These are phyloP conservation scores for Puntigrus tetrazona DNA, from an alignment of 2,113 vertebrate species.

Conservation along the genomic window DNA sequence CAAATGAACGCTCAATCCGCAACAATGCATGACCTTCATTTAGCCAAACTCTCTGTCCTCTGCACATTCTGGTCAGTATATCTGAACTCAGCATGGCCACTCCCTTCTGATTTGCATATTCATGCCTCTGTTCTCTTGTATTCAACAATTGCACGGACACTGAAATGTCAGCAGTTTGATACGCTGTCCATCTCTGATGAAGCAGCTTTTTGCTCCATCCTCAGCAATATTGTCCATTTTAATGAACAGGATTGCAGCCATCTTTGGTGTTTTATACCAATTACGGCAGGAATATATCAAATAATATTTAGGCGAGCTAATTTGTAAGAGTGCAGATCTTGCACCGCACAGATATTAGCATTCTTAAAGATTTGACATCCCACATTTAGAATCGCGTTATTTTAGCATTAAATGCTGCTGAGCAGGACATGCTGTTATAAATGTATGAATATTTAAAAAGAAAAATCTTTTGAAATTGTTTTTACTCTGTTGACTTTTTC, in stretches of 20 bases:
- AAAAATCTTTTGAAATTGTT: no score
- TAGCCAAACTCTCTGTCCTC: not conserved
- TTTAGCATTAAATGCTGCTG: no score
- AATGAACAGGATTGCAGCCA: conserved; percentile 3
- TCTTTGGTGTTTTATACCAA: not conserved
- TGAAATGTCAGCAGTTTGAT: conserved; percentile 42
- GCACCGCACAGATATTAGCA: not conserved
- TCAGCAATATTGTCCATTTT: conserved; percentile 14
- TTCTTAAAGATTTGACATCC: not conserved
- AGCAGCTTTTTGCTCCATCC: not conserved
- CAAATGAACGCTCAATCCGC: conserved; percentile 6
- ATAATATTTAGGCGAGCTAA: not conserved
- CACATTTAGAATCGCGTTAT: not conserved
- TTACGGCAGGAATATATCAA: conserved; percentile 9
- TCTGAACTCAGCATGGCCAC: conserved; percentile 22
- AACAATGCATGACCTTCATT: conserved; percentile 24
- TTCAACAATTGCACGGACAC: not conserved
- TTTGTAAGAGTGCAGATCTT: not conserved
- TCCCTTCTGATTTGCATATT: conserved; percentile 38
- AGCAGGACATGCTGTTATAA: no score
- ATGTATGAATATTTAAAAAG: not conserved
- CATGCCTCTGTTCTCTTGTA: not conserved
- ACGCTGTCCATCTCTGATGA: not conserved
- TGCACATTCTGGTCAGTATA: not conserved
- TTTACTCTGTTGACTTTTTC: no score